Conservation (phyloP, 2,797 vertebrate genomes). For the Myotis myotis region DNA sequence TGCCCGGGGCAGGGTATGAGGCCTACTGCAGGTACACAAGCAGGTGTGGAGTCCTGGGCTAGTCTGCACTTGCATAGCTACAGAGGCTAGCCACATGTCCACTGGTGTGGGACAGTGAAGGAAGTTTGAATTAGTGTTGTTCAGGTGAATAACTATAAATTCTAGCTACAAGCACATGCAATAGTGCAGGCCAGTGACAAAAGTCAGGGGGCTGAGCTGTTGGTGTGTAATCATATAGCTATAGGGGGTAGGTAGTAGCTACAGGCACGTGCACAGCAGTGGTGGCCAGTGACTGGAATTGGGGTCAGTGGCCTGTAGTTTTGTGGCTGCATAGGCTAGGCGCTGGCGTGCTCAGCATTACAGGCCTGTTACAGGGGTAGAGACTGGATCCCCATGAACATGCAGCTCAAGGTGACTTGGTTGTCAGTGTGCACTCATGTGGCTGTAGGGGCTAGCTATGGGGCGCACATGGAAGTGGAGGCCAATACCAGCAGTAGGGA, state of each 20-base stretch:
- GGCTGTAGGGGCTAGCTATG: neutral
- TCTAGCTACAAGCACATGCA: neutral
- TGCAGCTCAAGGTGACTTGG: neutral
- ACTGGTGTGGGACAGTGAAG: neutral
- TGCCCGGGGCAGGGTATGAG: no score
- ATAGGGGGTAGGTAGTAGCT: neutral
- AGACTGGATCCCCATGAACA: neutral
- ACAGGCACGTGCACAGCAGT: neutral
- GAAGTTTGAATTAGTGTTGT: neutral
- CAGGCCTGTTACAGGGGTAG: neutral
- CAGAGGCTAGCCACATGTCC: neutral
- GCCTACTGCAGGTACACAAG: neutral
- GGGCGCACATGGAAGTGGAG: neutral
- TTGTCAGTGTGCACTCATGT: neutral
- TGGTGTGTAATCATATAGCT: neutral
- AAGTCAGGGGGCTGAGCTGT: neutral
- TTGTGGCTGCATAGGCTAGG: neutral
- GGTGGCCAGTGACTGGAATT: neutral
- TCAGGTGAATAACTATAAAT: neutral
- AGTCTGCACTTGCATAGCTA: no score
- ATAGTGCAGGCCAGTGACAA: neutral
- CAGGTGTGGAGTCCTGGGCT: neutral
- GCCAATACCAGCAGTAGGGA: neutral
- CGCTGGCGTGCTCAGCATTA: neutral
- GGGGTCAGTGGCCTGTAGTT: neutral